phyloP scores from a whole-genome alignment of 1,140 invertebrate genomes.

The Bombus sibiricus region DNA sequence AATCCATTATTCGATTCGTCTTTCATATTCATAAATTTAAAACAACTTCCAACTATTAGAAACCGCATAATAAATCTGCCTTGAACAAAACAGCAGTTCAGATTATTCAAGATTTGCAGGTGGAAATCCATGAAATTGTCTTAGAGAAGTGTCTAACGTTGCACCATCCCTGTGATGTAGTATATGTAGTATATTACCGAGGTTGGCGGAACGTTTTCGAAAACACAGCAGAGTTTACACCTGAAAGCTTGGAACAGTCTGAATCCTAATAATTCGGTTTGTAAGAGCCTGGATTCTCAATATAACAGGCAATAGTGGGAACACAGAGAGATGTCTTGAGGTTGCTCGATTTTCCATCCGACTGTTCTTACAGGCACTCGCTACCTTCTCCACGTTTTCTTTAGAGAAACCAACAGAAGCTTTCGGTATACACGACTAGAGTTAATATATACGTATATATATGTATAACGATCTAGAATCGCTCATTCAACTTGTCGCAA shows the following conservation, averaged over 20 bases:
- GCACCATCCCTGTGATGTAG: too few species aligned
- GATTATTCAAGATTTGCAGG: background rate
- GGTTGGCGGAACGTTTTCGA: background rate
- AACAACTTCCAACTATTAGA: too few species aligned
- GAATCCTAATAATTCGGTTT: background rate
- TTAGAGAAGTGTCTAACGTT: background rate
- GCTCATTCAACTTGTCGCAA: conserved; percentile 26
- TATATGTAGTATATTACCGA: background rate
- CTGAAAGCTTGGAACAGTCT: background rate
- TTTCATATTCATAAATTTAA: too few species aligned
- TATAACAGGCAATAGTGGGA: too few species aligned
- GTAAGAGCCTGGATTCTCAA: background rate
- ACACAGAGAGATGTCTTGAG: background rate
- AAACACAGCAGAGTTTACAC: background rate
- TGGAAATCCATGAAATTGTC: background rate
- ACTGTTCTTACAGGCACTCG: conserved; percentile 37
- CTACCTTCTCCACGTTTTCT: conserved; percentile 35
- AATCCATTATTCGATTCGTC: background rate
- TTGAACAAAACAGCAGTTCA: background rate
- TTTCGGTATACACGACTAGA: conserved; percentile 10
- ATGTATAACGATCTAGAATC: conserved; percentile 40
- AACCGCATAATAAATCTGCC: background rate
- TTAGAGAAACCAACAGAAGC: conserved; percentile 39
- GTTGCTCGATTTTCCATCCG: conserved; percentile 17
- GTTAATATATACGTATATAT: background rate